Evolutionary conservation across 2,113 vertebrate species (phyloP), one percentile per base, ranked within the genome.

Genomic region (Elephas maximus): DNA sequence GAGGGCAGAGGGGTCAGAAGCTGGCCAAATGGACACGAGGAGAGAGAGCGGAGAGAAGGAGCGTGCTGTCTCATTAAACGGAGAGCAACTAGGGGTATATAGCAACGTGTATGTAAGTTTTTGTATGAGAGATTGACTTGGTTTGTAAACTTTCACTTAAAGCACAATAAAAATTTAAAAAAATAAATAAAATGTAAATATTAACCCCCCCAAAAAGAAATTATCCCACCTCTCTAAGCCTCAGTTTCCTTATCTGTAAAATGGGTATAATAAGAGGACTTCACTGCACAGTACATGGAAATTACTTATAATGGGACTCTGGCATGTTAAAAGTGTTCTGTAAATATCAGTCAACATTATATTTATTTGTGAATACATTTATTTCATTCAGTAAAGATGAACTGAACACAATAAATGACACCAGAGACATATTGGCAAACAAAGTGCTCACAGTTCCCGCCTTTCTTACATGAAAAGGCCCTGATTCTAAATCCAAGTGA

Each of bases 401-500:
- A 88, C 37, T 11, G 15, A 60, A n/a, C 51, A n/a, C 4, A 6
- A 41, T 41, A 33, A 18, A 80, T 9, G 12, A 53, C 76, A 41
- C 37, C 5, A 23, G 37, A 88, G 65, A 45, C 45, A 4, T 5
- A 15, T 24, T 18, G 48, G 45, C 20, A 28, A 90, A 30, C 28
- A 15, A 53, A 51, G 4, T 65, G 30, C 45, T 15, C 30, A 1
- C 0, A 0, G 63, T 8, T 26, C 80, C 60, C 41, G 30, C 48
- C 48, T 79, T 26, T 20, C 21, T 18, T 24, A 24, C 37, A 33
- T 26, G 60, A 88, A 79, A 86, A 88, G 76, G 51, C 65, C 73
- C 82, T 65, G 51, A 80, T 90, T 90, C 71, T 37, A 87, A 95
- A 48, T 81, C 71, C 60, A 45, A 82, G 41, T 6, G 77, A 93